Conservation (phyloP, 2,888 invertebrate species). For the Dynastes grantii region DNA sequence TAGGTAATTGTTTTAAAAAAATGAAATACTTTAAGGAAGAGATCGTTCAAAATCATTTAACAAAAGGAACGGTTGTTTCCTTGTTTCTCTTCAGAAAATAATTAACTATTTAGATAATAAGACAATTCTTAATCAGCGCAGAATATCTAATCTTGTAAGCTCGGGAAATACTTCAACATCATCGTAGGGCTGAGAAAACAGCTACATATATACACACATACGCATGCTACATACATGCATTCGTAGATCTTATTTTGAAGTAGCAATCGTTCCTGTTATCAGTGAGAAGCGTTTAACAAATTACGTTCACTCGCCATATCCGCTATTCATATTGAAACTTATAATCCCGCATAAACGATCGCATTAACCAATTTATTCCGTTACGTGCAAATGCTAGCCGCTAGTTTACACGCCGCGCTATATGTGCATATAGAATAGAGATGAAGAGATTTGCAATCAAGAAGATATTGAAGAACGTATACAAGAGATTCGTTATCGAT, state of each 20-base stretch:
- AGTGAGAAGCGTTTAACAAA: slow-evolving; percentile 36
- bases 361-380: slow-evolving; percentile 43
- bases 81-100: too few relatives aligned
- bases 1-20: too few relatives aligned
- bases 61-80: too few relatives aligned
- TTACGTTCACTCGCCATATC: slow-evolving; percentile 48
- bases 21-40: too few relatives aligned
- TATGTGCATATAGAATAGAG: slow-evolving; percentile 17
- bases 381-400: slow-evolving; percentile 16
- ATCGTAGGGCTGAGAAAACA: neutral
- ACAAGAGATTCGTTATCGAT: slow-evolving; percentile 50
- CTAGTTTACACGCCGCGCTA: neutral
- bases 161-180: too few relatives aligned
- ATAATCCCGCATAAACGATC: slow-evolving; percentile 24
- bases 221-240: neutral
- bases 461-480: slow-evolving; percentile 52
- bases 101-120: too few relatives aligned
- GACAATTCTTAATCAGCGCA: too few relatives aligned
- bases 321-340: slow-evolving; percentile 41
- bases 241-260: slow-evolving; percentile 16
- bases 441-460: slow-evolving; percentile 53
- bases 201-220: neutral
- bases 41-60: too few relatives aligned
- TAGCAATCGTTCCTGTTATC: slow-evolving; percentile 26
- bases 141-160: too few relatives aligned